Percentiles rank a stretch among this genome's conserved stretches.
phyloP scores from a whole-genome alignment of 1,140 invertebrate species.

The Harpegnathos saltator region DNA sequence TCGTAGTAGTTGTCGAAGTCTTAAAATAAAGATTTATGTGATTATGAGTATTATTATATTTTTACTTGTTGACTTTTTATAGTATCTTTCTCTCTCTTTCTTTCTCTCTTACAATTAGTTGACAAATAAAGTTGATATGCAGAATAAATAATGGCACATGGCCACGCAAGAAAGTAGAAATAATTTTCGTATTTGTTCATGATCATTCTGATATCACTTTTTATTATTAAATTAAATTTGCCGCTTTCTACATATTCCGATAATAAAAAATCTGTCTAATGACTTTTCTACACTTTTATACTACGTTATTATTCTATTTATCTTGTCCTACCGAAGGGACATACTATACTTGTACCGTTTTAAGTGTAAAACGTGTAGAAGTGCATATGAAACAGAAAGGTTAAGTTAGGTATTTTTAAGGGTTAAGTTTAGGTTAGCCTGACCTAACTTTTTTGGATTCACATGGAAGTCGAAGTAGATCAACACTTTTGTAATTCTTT shows the following conservation, averaged over 20 bases:
- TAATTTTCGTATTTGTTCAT: conserved; percentile 70
- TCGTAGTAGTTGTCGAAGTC: conserved; percentile 80
- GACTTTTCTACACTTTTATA: too few relatives aligned
- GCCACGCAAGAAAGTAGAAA: conserved; percentile 78
- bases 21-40: conserved; percentile 65
- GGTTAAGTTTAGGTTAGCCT: too few relatives aligned
- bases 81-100: too few relatives aligned
- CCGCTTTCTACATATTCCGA: background rate
- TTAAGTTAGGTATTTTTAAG: too few relatives aligned
- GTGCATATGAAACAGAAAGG: too few relatives aligned
- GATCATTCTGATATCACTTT: background rate
- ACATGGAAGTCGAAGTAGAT: background rate
- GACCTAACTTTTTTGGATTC: too few relatives aligned
- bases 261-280: too few relatives aligned
- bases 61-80: conserved; percentile 5
- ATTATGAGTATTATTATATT: conserved; percentile 12
- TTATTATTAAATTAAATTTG: conserved; percentile 46
- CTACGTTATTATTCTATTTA: too few relatives aligned
- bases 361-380: too few relatives aligned
- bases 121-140: conserved; percentile 79
- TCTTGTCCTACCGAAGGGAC: too few relatives aligned
- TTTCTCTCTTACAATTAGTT: conserved; percentile 79
- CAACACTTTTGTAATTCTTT: background rate
- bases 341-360: too few relatives aligned
- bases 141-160: conserved; percentile 78